A percentile compares a stretch with the other conserved stretches of the same genome.
Evolutionary conservation across 2,888 invertebrate genomes (phyloP).

Genomic region (Cancer borealis): DNA sequence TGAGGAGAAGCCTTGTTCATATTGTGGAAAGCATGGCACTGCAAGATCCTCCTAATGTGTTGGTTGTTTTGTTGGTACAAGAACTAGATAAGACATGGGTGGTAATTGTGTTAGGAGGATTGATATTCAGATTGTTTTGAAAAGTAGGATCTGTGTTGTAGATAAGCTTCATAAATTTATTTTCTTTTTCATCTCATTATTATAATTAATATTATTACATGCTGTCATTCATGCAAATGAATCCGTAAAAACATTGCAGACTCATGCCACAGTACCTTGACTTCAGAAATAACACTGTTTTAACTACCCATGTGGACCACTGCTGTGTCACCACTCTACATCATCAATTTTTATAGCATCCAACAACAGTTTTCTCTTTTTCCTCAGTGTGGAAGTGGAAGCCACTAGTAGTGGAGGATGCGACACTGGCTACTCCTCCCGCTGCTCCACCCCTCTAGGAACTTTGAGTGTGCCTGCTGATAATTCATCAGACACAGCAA

Average conservation of each 20-base stretch:
- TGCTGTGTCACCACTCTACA: neutral
- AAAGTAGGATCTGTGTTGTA: neutral
- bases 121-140: neutral
- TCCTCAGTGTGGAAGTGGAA: neutral
- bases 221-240: too few relatives aligned
- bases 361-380: neutral
- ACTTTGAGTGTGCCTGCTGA: constrained; percentile 58
- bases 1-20: neutral
- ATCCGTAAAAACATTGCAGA: too few relatives aligned
- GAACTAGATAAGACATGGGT: neutral
- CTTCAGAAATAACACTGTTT: too few relatives aligned
- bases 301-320: too few relatives aligned
- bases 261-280: too few relatives aligned
- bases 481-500: constrained; percentile 31
- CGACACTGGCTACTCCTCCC: constrained; percentile 76
- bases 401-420: constrained; percentile 67
- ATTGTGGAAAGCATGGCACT: too few relatives aligned
- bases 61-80: too few relatives aligned
- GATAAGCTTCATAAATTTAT: neutral
- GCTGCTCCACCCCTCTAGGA: constrained; percentile 75
- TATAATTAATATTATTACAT: neutral
- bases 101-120: neutral
- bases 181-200: neutral
- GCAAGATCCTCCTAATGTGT: too few relatives aligned
- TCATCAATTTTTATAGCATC: neutral